These are phyloP conservation scores for Parauchenoglanis punctatus DNA, from an alignment of 2,797 vertebrate genomes.

Conservation along the genomic window DNA sequence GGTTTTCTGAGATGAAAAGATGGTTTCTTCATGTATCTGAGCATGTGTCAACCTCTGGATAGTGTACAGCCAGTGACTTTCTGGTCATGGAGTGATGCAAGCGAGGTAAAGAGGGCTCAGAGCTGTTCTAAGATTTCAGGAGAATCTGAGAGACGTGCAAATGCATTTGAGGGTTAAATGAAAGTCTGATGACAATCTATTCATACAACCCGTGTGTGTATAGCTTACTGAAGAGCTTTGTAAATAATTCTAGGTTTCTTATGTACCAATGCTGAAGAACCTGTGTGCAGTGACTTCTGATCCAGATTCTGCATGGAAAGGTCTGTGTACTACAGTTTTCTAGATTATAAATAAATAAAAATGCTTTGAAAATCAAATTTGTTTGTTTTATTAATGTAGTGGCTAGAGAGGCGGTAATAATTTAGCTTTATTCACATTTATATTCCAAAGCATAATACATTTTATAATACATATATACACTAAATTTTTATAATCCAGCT, in stretches of 20 bases:
- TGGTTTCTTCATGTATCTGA: conserved; percentile 25
- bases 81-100: conserved; percentile 3
- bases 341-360: conserved; percentile 5
- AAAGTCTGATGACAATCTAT: not conserved
- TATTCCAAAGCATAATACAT: not conserved
- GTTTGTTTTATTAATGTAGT: not conserved
- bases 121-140: not conserved
- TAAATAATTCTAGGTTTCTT: not conserved
- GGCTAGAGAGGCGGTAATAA: not conserved
- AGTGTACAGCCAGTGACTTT: conserved; percentile 10
- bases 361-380: not conserved
- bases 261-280: conserved; percentile 1
- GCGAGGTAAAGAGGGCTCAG: not conserved
- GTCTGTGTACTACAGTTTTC: not conserved
- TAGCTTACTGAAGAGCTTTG: not conserved
- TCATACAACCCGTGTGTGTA: conserved; percentile 17
- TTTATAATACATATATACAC: not conserved
- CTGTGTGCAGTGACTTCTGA: not conserved
- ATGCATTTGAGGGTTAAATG: conserved; percentile 5
- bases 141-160: not conserved
- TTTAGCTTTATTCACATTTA: not conserved
- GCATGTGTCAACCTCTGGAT: not conserved
- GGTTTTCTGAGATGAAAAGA: not conserved
- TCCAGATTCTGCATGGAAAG: not conserved
- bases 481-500: not conserved